Evolutionary conservation across 2,888 invertebrate species (phyloP).

Genomic region (Clusia tigrina): DNA sequence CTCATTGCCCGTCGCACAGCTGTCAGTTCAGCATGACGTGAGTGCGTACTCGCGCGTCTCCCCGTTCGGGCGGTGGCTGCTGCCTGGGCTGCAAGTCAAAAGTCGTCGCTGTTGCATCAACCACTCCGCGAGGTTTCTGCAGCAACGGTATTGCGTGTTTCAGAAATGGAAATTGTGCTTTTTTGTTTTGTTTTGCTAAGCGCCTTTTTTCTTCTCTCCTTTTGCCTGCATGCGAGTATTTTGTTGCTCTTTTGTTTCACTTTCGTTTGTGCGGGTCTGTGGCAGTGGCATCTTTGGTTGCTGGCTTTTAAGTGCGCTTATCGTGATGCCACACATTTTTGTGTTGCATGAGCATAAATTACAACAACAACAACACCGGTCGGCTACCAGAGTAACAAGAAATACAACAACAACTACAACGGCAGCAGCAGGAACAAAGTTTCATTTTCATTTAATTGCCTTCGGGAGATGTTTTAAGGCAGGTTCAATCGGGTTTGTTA

Average conservation of each 20-base stretch:
- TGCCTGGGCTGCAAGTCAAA: background rate
- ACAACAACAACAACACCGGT: constrained; percentile 15
- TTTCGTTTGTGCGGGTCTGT: constrained; percentile 48
- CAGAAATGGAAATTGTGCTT: constrained; percentile 5
- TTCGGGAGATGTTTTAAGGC: constrained; percentile 23
- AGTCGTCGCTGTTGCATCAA: background rate
- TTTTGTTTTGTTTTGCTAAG: background rate
- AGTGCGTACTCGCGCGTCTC: no score
- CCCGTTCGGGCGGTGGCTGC: no score
- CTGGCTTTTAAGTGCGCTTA: constrained; percentile 44
- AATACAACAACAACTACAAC: constrained; percentile 16
- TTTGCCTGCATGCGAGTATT: constrained; percentile 47
- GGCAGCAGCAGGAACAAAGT: constrained; percentile 31
- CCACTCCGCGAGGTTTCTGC: constrained; percentile 8
- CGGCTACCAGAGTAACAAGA: constrained; percentile 1
- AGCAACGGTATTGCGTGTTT: constrained; percentile 7
- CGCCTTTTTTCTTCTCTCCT: constrained; percentile 1
- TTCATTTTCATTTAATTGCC: constrained; percentile 53
- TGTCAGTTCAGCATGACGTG: no score
- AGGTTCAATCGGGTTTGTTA: constrained; percentile 28
- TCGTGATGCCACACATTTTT: constrained; percentile 49
- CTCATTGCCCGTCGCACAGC: no score
- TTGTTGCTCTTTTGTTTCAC: constrained; percentile 53
- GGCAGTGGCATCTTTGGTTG: constrained; percentile 14
- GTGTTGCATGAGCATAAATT: constrained; percentile 11